Conservation (phyloP, 2,113 vertebrate species). For the Lathamus discolor region DNA sequence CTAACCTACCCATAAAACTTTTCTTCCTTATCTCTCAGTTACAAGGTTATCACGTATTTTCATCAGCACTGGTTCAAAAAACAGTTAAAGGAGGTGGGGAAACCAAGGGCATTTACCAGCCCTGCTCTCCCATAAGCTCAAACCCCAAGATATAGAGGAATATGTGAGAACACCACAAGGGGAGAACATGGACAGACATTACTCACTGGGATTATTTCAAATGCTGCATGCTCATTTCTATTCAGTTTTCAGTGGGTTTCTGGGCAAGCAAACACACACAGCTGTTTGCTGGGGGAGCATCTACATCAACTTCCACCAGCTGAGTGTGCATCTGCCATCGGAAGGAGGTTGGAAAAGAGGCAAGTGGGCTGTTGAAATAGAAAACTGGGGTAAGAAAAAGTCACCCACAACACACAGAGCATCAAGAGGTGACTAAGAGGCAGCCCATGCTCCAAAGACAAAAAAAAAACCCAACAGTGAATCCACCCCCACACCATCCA, state of each 20-base stretch:
- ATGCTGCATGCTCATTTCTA: neutral
- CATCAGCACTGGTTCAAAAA: constrained; percentile 16
- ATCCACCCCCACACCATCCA: neutral
- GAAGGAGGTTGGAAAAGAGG: neutral
- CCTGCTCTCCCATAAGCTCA: neutral
- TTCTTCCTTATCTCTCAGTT: constrained; percentile 23
- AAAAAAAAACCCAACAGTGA: neutral
- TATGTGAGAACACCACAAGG: fast-evolving
- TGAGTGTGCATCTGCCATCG: neutral
- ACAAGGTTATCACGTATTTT: neutral
- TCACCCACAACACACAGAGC: neutral
- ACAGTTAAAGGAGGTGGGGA: neutral
- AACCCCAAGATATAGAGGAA: neutral
- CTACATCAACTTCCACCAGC: neutral
- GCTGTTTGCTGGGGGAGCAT: neutral
- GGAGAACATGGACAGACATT: neutral
- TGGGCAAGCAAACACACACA: neutral
- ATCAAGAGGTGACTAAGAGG: neutral
- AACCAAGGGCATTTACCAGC: neutral
- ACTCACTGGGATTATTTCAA: neutral
- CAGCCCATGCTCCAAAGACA: neutral
- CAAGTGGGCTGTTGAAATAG: neutral
- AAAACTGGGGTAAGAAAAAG: neutral
- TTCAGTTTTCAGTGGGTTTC: neutral
- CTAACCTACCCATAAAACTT: neutral